Percentiles rank a stretch among this genome's conserved stretches.
phyloP scores from a whole-genome alignment of 2,888 invertebrate species.

The Hoplodrina blanda region DNA sequence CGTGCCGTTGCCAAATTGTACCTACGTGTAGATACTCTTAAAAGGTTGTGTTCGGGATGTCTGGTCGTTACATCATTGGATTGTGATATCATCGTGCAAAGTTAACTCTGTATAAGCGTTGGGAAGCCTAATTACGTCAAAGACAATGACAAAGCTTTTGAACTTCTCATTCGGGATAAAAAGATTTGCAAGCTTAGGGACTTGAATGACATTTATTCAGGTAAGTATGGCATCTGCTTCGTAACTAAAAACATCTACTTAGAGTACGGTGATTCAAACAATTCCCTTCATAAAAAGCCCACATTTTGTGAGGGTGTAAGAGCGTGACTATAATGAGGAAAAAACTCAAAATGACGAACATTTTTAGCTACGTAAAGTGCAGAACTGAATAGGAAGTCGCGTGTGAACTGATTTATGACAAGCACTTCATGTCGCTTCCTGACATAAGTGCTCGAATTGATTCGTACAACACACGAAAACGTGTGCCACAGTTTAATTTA shows the following conservation, averaged over 20 bases:
- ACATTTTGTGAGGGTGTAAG: slow-evolving; percentile 6
- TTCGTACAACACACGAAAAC: slow-evolving; percentile 46
- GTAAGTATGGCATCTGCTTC: background rate
- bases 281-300: slow-evolving; percentile 6
- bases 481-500: slow-evolving; percentile 42
- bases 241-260: slow-evolving; percentile 5
- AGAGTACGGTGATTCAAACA: background rate
- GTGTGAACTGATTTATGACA: slow-evolving; percentile 52
- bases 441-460: slow-evolving; percentile 47
- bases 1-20: slow-evolving; percentile 56
- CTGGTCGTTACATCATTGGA: slow-evolving; percentile 55
- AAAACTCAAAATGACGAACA: slow-evolving; percentile 22
- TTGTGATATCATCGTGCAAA: slow-evolving; percentile 51
- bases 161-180: slow-evolving; percentile 2
- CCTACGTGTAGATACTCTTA: slow-evolving; percentile 49
- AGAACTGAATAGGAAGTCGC: slow-evolving; percentile 48
- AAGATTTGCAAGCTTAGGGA: background rate
- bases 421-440: slow-evolving; percentile 48
- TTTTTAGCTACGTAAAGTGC: slow-evolving; percentile 24
- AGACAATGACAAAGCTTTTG: slow-evolving; percentile 16
- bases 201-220: background rate
- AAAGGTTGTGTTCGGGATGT: slow-evolving; percentile 56
- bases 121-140: slow-evolving; percentile 22
- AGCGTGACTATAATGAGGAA: slow-evolving; percentile 10
- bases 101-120: slow-evolving; percentile 28